A percentile compares a stretch with the other conserved stretches of the same genome.
Conservation (phyloP, 2,113 vertebrate genomes). For the Ammospiza nelsoni region DNA sequence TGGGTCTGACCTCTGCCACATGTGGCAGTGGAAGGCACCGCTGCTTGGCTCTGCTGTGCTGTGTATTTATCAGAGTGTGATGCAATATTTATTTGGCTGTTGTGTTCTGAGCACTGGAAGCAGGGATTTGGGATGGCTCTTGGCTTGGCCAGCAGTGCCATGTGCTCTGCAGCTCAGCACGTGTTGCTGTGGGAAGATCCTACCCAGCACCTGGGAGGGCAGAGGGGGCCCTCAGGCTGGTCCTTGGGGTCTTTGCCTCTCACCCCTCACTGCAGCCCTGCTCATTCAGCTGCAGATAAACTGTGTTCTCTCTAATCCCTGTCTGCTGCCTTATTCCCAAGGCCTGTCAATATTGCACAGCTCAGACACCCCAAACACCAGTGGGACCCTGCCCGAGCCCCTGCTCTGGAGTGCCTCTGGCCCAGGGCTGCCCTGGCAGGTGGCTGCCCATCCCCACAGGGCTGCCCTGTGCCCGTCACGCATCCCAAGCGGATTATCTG, state of each 20-base stretch:
- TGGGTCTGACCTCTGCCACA: neutral
- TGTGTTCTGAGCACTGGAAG: neutral
- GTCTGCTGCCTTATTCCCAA: neutral
- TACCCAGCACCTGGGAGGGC: neutral
- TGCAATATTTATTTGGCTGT: conserved; percentile 3
- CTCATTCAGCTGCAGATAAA: neutral
- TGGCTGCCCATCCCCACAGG: neutral
- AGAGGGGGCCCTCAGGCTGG: neutral
- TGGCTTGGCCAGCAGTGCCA: neutral
- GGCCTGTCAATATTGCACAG: neutral
- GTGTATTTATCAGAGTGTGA: neutral
- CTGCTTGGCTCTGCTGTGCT: neutral
- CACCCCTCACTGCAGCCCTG: neutral
- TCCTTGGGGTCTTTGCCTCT: neutral
- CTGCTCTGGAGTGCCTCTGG: neutral
- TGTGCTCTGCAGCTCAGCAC: neutral
- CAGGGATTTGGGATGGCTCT: neutral
- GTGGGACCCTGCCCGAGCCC: rapidly evolving
- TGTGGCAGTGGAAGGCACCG: neutral
- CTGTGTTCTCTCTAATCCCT: neutral
- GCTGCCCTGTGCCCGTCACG: neutral
- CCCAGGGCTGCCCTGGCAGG: neutral
- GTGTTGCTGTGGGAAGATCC: neutral
- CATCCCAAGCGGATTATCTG: conserved; percentile 42
- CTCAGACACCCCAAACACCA: neutral